phyloP scores from a whole-genome alignment of 2,113 vertebrate genomes.

The Bufo bufo region DNA sequence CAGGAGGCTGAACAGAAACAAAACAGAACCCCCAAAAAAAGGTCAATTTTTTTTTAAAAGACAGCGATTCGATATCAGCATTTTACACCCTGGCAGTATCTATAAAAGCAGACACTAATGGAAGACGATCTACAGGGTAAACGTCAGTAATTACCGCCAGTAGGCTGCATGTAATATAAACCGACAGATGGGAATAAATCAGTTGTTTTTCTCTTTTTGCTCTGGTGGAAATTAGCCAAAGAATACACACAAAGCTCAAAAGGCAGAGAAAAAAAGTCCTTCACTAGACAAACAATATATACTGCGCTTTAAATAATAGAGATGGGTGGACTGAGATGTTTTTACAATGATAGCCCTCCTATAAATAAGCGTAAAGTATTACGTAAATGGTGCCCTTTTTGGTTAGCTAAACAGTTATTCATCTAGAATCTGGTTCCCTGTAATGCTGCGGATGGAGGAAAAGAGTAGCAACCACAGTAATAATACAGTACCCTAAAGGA shows the following conservation, averaged over 20 bases:
- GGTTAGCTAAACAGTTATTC: conserved; percentile 22
- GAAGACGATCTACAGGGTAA: not conserved
- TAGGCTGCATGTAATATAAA: not conserved
- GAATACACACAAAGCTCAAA: not conserved
- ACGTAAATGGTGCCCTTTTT: conserved; percentile 36
- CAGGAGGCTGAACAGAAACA: too few relatives aligned
- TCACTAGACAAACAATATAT: not conserved
- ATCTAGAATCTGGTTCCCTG: not conserved
- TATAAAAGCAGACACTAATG: not conserved
- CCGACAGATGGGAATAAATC: conserved; percentile 3
- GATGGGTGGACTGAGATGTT: conserved; percentile 38
- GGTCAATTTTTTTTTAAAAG: too few relatives aligned
- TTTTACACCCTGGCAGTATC: not conserved
- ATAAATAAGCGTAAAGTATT: conserved; percentile 23
- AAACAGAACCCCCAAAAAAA: too few relatives aligned
- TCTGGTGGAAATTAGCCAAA: conserved; percentile 12
- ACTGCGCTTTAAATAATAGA: conserved; percentile 38
- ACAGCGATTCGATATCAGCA: not conserved
- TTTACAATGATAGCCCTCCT: conserved; percentile 20
- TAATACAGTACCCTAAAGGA: not conserved
- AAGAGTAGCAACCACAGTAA: not conserved
- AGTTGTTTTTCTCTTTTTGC: not conserved
- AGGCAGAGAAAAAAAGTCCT: conserved; percentile 32
- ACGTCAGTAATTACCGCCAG: not conserved
- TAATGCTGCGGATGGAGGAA: not conserved